Conservation (phyloP, 92 coral and sea anemone genomes). For the Chrysogorgia sp. region DNA sequence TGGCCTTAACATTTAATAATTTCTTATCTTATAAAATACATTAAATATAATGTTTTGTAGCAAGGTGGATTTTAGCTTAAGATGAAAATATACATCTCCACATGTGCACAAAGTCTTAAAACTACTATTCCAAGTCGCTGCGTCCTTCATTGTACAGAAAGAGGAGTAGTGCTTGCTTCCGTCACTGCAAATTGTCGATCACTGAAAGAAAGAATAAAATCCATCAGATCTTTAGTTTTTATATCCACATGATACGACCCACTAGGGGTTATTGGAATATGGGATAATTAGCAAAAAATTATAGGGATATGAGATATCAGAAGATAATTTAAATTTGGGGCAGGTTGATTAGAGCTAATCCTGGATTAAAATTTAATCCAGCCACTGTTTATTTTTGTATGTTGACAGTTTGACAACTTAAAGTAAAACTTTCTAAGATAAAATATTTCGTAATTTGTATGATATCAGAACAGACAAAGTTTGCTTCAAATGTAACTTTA, state of each 20-base stretch:
- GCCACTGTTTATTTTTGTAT: no score
- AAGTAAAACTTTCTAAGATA: no score
- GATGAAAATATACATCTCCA: no score
- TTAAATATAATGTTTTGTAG: constrained; percentile 1
- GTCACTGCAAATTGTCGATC: constrained; percentile 40
- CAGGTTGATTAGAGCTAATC: no score
- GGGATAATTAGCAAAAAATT: not conserved
- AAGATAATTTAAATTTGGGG: no score
- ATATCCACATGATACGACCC: not conserved
- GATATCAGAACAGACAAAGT: no score
- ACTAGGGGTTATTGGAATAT: not conserved
- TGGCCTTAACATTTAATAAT: not conserved
- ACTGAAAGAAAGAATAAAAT: constrained; percentile 10
- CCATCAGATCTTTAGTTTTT: not conserved
- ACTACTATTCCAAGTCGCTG: not conserved
- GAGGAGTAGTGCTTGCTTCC: constrained; percentile 33
- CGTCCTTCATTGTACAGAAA: constrained; percentile 23
- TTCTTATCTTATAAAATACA: not conserved
- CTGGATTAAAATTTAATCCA: no score
- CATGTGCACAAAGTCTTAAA: not conserved
- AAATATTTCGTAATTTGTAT: no score
- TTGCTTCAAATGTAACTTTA: no score
- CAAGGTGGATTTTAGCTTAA: not conserved
- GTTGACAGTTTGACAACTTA: no score
- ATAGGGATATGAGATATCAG: not conserved